phyloP scores from a whole-genome alignment of 1,140 invertebrate genomes.

The Pseudomyrmex flavicornis region DNA sequence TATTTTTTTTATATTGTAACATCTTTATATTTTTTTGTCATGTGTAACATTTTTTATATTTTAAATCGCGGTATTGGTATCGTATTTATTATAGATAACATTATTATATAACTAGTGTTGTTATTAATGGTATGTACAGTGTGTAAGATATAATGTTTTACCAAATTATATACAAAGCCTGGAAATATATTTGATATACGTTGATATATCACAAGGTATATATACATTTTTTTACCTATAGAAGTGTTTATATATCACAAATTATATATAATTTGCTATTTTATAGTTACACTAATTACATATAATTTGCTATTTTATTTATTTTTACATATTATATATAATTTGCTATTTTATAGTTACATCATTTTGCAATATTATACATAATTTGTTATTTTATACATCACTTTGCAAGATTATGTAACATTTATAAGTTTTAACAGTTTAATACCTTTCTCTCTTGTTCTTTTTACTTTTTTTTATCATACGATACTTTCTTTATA shows the following conservation, averaged over 20 bases:
- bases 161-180: slow-evolving; percentile 45
- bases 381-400: too few relatives aligned
- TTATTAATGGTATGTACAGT: slow-evolving; percentile 41
- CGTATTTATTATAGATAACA: slow-evolving; percentile 14
- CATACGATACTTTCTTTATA: too few relatives aligned
- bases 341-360: too few relatives aligned
- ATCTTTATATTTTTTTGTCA: slow-evolving; percentile 1
- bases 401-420: too few relatives aligned
- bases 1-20: slow-evolving; percentile 29
- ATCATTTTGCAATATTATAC: too few relatives aligned
- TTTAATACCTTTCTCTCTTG: too few relatives aligned
- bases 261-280: too few relatives aligned
- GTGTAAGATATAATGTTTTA: slow-evolving; percentile 16
- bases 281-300: too few relatives aligned
- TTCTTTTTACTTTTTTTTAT: too few relatives aligned
- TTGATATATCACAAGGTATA: slow-evolving; percentile 33
- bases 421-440: too few relatives aligned
- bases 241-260: background rate
- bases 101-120: slow-evolving; percentile 4
- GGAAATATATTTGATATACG: slow-evolving; percentile 37
- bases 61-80: background rate
- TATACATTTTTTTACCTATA: background rate
- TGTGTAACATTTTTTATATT: slow-evolving; percentile 26
- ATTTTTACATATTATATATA: too few relatives aligned
- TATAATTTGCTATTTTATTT: too few relatives aligned